Evolutionary conservation across 64 coral and sea anemone genomes (phyloP).

Genomic region (Montipora efflorescens): DNA sequence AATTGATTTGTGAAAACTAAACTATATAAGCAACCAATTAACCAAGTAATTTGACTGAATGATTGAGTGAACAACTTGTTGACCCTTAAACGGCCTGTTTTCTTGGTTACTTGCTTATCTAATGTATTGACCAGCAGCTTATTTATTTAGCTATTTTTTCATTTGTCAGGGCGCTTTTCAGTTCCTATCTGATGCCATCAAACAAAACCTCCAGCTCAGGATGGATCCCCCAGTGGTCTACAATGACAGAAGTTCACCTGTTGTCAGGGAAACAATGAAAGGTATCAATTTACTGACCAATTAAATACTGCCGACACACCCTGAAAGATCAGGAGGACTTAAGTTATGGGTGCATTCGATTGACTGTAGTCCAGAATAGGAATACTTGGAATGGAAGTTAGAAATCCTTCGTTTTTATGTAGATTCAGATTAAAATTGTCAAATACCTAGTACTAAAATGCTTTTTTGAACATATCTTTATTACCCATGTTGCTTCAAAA

Average conservation of each 20-base stretch:
- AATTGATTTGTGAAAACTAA: not conserved
- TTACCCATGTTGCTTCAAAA: too few relatives aligned
- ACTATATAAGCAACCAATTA: too few relatives aligned
- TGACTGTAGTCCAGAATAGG: too few relatives aligned
- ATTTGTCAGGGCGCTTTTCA: conserved; percentile 9
- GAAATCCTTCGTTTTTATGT: too few relatives aligned
- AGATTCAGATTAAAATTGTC: too few relatives aligned
- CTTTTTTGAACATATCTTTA: too few relatives aligned
- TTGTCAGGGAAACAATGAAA: not conserved
- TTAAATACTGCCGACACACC: too few relatives aligned
- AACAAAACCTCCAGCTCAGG: conserved; percentile 67
- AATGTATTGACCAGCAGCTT: not conserved
- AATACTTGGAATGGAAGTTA: too few relatives aligned
- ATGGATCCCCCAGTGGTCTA: conserved; percentile 48
- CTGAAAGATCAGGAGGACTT: too few relatives aligned
- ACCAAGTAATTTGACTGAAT: not conserved
- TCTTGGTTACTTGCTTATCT: not conserved
- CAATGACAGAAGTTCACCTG: not conserved
- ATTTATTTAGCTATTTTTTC: not conserved
- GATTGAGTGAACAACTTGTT: not conserved
- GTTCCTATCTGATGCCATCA: conserved; percentile 67
- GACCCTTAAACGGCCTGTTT: not conserved
- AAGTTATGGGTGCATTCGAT: too few relatives aligned
- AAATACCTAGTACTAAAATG: too few relatives aligned
- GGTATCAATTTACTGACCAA: not conserved